phyloP scores from a whole-genome alignment of 2,113 vertebrate species.

The Dolichotis patagonum region DNA sequence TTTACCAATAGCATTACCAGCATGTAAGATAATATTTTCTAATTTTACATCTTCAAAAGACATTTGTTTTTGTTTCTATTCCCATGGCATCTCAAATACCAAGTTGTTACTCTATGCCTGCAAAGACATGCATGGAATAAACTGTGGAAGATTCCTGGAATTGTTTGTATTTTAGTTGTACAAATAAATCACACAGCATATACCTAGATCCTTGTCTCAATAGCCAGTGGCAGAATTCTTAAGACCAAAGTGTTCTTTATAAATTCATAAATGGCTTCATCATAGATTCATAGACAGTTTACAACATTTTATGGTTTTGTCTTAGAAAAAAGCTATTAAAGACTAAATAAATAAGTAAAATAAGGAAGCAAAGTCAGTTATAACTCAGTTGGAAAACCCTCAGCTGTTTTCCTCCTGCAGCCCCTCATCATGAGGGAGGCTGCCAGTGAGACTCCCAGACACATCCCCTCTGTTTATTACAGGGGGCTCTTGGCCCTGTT shows the following conservation, averaged over 20 bases:
- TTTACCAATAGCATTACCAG: background rate
- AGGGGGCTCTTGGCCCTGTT: background rate
- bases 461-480: background rate
- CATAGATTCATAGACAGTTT: background rate
- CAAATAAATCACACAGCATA: background rate
- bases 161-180: slow-evolving; percentile 53
- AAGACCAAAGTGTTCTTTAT: background rate
- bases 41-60: slow-evolving; percentile 1
- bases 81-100: background rate
- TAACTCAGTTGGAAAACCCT: background rate
- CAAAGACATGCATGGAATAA: slow-evolving; percentile 55
- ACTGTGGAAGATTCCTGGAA: slow-evolving; percentile 46
- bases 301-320: background rate
- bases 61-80: slow-evolving; percentile 30
- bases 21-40: background rate
- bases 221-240: slow-evolving; percentile 34
- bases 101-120: slow-evolving; percentile 3
- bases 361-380: background rate
- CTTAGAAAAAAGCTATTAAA: slow-evolving; percentile 23
- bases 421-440: background rate
- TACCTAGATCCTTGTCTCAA: slow-evolving; percentile 61
- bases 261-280: background rate
- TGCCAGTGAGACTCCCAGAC: background rate
- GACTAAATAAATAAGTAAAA: background rate
- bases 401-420: background rate